Percentiles rank a stretch among this genome's conserved stretches.
Evolutionary conservation across 2,113 vertebrate genomes (phyloP).

Genomic region (Atlantisia rogersi): DNA sequence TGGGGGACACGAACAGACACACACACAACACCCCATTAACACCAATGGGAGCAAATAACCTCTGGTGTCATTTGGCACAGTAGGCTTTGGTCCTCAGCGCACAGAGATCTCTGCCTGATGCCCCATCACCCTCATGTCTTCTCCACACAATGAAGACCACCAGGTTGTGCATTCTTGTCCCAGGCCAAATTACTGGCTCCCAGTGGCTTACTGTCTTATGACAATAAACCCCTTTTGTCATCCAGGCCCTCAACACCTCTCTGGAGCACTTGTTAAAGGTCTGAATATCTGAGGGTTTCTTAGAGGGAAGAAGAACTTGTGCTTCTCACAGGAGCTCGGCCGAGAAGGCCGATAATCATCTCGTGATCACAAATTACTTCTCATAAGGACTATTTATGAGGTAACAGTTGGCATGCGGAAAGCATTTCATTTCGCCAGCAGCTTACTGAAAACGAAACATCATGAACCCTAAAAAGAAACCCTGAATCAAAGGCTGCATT

Average conservation of each 20-base stretch:
- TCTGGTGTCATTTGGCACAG: background rate
- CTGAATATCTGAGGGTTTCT: background rate
- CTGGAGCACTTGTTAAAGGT: background rate
- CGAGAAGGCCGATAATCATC: constrained; percentile 45
- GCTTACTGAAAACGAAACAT: constrained; percentile 27
- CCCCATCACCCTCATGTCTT: background rate
- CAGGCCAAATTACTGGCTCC: background rate
- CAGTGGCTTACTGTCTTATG: background rate
- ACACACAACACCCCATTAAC: background rate
- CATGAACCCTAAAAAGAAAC: constrained; percentile 40
- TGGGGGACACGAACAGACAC: too few species aligned
- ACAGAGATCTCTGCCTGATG: background rate
- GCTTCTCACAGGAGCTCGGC: background rate
- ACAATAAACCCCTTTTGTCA: background rate
- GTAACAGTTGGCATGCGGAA: constrained; percentile 33
- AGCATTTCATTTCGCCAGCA: constrained; percentile 21
- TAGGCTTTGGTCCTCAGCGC: background rate
- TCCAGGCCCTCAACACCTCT: background rate
- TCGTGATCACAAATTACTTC: constrained; percentile 53
- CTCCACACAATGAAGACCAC: background rate
- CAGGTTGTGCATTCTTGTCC: background rate
- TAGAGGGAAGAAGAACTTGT: background rate
- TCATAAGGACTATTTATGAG: constrained; percentile 56
- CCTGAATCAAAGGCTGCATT: constrained; percentile 52
- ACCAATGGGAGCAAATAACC: background rate